Conservation (phyloP, 2,113 vertebrate genomes). For the Mirza zaza region DNA sequence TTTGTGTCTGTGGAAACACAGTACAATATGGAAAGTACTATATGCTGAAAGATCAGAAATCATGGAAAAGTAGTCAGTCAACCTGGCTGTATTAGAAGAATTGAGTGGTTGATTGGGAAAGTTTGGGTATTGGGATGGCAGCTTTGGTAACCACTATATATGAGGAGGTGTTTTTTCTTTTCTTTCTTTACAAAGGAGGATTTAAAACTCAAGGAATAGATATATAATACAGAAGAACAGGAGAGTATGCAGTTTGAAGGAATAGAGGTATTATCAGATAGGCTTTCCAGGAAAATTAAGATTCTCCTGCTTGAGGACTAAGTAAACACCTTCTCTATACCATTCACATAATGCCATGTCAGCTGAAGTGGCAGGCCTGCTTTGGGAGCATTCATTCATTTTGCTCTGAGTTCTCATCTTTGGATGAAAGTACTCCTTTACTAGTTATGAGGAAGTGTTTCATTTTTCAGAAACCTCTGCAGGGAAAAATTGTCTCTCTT, state of each 20-base stretch:
- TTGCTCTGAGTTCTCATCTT: background rate
- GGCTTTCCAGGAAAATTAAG: background rate
- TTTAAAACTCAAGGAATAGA: background rate
- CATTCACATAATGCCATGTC: background rate
- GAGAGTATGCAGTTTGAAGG: background rate
- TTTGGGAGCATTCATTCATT: background rate
- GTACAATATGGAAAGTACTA: background rate
- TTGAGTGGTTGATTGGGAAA: background rate
- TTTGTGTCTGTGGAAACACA: background rate
- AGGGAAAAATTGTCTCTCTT: background rate
- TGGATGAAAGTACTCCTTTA: background rate
- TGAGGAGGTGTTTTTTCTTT: background rate
- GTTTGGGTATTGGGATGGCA: background rate
- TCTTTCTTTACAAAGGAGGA: background rate
- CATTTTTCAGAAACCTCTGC: slow-evolving; percentile 3
- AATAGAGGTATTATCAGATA: background rate
- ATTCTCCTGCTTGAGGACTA: background rate
- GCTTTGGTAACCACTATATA: background rate
- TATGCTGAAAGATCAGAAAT: background rate
- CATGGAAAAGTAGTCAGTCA: background rate
- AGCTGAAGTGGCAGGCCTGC: background rate
- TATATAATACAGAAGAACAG: background rate
- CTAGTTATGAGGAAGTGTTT: background rate
- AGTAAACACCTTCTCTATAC: background rate
- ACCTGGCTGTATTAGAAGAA: background rate